Evolutionary conservation across 2,888 invertebrate species (phyloP), one percentile per base, ranked within the genome.

Genomic region (Apomyelois bistriatella): DNA sequence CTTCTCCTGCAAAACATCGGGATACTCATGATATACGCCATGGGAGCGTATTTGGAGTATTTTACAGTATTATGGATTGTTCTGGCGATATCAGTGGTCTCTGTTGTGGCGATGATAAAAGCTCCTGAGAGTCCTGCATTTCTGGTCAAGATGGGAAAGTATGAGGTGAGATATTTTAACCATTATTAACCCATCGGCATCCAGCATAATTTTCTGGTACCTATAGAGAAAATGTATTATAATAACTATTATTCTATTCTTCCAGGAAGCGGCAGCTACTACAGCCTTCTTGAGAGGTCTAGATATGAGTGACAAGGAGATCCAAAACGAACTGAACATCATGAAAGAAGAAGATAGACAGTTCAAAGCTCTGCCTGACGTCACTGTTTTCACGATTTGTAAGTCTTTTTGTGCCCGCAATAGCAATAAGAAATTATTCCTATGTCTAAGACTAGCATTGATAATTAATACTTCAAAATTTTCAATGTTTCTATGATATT

Each of bases 81-180:
- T 1, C 15, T 81, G 0, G 62, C 66, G 10, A 53, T 83, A 3
- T 78, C 81, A 0, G 53, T 82, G 1, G 3, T 76, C 0, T 75
- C 74, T 13, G 58, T 74, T 1, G 35, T 79, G 1, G 43, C 79
- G 12, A 74, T 86, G 68, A 36, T 76, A 9, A 75, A 70, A 55
- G 79, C 80, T 53, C 85, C 85, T 1, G 84, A 85, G 56, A 81
- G 85, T 1, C 87, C 88, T 12, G 76, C 80, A 0, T 82, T 72
- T 61, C 66, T 85, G 46, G 71, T 87, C 1, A 82, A 82, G 37
- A 67, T 62, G 22, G 83, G 77, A 5, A 75, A 72, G 48, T 61
- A 71, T 56, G 72, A 85, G 55, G 83, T 86, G 53, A 68, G 72
- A 62, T 43, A 16, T 28, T 50, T 3, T 6, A 46, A n/a, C n/a